Conservation (phyloP, 2,113 vertebrate genomes). For the Ifrita kowaldi region DNA sequence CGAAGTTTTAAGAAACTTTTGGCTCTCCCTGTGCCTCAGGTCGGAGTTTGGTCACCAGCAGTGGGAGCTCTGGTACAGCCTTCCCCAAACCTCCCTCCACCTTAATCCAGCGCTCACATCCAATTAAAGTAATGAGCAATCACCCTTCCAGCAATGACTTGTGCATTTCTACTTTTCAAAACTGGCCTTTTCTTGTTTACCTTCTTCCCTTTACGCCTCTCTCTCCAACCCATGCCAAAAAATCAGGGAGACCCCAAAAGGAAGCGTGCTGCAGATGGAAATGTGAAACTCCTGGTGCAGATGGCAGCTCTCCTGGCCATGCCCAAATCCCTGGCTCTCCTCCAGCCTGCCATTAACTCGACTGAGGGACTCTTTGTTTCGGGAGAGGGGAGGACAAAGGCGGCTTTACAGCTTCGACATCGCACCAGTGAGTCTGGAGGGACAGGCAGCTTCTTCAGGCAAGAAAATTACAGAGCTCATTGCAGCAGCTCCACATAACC, state of each 20-base stretch:
- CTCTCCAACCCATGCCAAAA: background rate
- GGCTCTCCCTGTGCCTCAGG: background rate
- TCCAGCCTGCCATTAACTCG: conserved; percentile 8
- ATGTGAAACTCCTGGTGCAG: background rate
- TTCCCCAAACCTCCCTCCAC: background rate
- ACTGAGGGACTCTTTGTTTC: conserved; percentile 23
- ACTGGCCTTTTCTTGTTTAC: background rate
- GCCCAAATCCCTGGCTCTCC: background rate
- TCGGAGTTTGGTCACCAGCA: background rate
- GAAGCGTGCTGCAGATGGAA: background rate
- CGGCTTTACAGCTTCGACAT: background rate
- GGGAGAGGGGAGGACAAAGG: background rate
- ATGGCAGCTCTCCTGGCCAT: background rate
- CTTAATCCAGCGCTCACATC: background rate
- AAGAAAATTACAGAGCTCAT: conserved; percentile 61
- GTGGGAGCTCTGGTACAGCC: conserved; percentile 44
- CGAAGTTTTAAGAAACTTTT: background rate
- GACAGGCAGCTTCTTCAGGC: conserved; percentile 52
- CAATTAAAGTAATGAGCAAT: background rate
- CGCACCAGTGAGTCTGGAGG: conserved; percentile 12
- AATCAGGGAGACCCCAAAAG: background rate
- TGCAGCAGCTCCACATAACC: conserved; percentile 34
- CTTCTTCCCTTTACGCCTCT: rapidly evolving
- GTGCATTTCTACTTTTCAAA: background rate
- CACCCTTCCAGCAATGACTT: background rate